These are phyloP conservation scores for Vicugna pacos DNA, from an alignment of 2,113 vertebrate species.

Conservation along the genomic window DNA sequence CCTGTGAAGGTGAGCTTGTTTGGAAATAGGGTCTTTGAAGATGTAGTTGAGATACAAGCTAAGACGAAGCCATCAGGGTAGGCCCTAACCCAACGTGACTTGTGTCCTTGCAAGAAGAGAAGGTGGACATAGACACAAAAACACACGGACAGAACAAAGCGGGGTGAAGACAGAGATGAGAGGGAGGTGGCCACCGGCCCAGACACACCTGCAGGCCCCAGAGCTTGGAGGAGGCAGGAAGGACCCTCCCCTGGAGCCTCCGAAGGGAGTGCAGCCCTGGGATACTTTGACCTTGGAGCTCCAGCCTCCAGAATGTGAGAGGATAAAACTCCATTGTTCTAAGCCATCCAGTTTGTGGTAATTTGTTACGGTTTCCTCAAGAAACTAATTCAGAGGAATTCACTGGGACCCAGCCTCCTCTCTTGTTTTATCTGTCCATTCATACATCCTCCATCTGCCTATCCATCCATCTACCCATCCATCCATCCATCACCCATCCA, in stretches of 20 bases:
- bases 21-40: neutral
- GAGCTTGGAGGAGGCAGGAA: too few relatives aligned
- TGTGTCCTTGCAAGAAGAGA: too few relatives aligned
- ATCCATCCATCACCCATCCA: neutral
- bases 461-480: fast-evolving
- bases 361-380: neutral
- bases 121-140: neutral
- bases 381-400: neutral
- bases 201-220: neutral
- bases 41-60: neutral
- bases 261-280: fast-evolving
- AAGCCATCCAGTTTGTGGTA: neutral
- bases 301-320: neutral
- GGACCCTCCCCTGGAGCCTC: neutral
- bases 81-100: too few relatives aligned
- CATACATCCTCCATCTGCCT: too few relatives aligned
- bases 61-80: too few relatives aligned
- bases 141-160: too few relatives aligned
- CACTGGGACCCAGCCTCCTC: too few relatives aligned
- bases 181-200: too few relatives aligned
- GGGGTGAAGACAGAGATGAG: fast-evolving
- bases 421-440: neutral
- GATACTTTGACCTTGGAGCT: neutral
- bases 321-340: too few relatives aligned
- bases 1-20: neutral